A percentile compares a stretch with the other conserved stretches of the same genome.
Conservation (phyloP, 2,113 vertebrate species). For the Nipponia nippon region DNA sequence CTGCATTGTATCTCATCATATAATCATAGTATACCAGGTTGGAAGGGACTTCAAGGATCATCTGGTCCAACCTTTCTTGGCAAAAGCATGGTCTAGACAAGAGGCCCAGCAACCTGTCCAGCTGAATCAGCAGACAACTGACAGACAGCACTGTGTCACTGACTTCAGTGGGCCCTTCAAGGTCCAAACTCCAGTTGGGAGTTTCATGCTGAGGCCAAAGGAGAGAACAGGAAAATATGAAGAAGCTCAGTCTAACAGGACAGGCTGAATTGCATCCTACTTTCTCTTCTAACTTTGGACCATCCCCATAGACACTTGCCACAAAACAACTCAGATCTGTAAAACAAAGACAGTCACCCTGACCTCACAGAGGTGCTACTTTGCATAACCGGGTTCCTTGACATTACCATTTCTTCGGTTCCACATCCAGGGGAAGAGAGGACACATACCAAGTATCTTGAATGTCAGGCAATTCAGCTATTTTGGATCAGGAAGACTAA, state of each 20-base stretch:
- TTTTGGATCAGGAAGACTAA: neutral
- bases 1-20: neutral
- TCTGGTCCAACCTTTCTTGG: neutral
- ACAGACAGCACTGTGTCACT: neutral
- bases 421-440: neutral
- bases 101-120: neutral
- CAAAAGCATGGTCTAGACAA: neutral
- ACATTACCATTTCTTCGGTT: neutral
- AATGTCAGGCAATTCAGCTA: neutral
- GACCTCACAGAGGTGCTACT: neutral
- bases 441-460: neutral
- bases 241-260: neutral
- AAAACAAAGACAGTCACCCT: neutral
- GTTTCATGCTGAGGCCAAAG: neutral
- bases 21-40: neutral
- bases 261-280: neutral
- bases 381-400: fast-evolving
- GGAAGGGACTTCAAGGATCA: neutral
- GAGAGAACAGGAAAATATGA: neutral
- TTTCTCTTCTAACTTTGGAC: neutral
- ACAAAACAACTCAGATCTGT: neutral
- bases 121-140: neutral
- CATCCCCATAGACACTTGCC: neutral
- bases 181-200: neutral
- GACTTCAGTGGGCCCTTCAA: neutral